Percentiles rank a stretch among this genome's conserved stretches.
Conservation (phyloP, 2,888 invertebrate genomes). For the Nineta flava region DNA sequence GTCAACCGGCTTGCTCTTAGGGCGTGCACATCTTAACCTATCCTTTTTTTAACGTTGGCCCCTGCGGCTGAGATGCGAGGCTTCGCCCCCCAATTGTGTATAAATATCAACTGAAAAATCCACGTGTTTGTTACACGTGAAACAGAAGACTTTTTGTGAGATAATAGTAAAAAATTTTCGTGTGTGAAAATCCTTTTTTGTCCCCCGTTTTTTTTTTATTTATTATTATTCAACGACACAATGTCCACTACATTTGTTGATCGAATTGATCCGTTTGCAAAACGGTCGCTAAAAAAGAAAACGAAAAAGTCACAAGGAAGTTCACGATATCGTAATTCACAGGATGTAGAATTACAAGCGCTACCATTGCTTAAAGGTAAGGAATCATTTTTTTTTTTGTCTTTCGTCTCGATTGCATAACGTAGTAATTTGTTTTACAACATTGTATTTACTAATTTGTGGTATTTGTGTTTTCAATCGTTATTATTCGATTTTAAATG, state of each 20-base stretch:
- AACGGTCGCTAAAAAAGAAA: slow-evolving; percentile 95
- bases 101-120: not conserved
- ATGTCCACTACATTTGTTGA: slow-evolving; percentile 90
- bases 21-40: slow-evolving; percentile 25
- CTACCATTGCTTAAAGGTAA: slow-evolving; percentile 94
- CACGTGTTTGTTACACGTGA: not conserved
- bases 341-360: slow-evolving; percentile 92
- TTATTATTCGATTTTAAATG: too few species aligned
- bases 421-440: too few species aligned
- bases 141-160: too few species aligned
- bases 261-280: slow-evolving; percentile 98
- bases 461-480: too few species aligned
- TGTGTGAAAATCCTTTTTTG: slow-evolving; percentile 20
- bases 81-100: not conserved
- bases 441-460: too few species aligned
- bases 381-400: slow-evolving; percentile 13
- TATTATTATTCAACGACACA: slow-evolving; percentile 20
- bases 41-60: slow-evolving; percentile 1
- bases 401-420: too few species aligned
- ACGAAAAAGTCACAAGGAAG: slow-evolving; percentile 98
- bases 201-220: slow-evolving; percentile 20
- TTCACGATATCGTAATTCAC: slow-evolving; percentile 94
- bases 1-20: slow-evolving; percentile 14
- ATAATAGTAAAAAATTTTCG: not conserved
- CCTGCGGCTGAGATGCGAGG: slow-evolving; percentile 2